Conservation (phyloP, 1,140 invertebrate species). For the Tetramorium alpestre region DNA sequence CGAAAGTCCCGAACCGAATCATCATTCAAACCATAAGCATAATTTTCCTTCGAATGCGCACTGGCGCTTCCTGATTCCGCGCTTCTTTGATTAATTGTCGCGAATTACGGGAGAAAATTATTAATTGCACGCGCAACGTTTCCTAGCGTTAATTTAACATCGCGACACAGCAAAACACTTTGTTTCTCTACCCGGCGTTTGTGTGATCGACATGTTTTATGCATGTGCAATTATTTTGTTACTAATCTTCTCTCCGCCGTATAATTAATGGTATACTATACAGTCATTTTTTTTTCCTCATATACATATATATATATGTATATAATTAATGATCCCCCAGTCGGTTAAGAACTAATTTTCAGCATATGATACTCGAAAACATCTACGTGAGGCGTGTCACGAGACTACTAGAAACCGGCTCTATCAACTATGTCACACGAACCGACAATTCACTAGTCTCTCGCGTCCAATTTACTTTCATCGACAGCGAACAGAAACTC, state of each 20-base stretch:
- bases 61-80: slow-evolving; percentile 40
- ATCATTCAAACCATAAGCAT: not conserved
- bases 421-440: slow-evolving; percentile 22
- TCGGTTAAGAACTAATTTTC: not conserved
- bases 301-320: too few relatives aligned
- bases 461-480: slow-evolving; percentile 51
- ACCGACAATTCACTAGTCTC: slow-evolving; percentile 6
- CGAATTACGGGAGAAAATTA: slow-evolving; percentile 1
- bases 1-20: slow-evolving; percentile 42
- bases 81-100: slow-evolving; percentile 24
- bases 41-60: not conserved
- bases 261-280: not conserved
- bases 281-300: not conserved
- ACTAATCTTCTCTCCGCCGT: not conserved
- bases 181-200: not conserved
- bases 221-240: not conserved
- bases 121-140: not conserved
- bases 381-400: slow-evolving; percentile 42
- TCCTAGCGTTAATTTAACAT: not conserved
- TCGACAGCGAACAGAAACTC: slow-evolving; percentile 33
- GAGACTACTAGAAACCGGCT: slow-evolving; percentile 48
- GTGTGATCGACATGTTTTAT: not conserved
- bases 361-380: not conserved
- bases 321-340: not conserved
- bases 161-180: too few relatives aligned